Base-by-base conservation (phyloP, 2,888 invertebrate genomes). In the Carabus problematicus region DNA sequence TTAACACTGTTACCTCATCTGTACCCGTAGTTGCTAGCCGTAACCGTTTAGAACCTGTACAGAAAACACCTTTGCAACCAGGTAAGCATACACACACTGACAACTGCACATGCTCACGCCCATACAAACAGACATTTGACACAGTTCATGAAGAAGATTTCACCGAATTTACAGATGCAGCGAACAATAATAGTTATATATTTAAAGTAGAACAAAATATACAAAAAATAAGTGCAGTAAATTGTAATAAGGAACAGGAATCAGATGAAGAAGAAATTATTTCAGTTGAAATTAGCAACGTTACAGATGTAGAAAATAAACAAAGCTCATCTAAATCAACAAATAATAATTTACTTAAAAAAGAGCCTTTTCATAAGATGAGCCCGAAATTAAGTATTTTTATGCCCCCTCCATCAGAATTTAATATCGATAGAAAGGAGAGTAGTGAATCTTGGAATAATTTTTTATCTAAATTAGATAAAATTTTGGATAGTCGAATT, bases 391-490 rank as follows among this genome's bases (percentile, higher is more conserved):
- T 82, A 12, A 81, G 80, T 58, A 79, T 81, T 64, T 72, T 81
- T 29, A 78, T 81, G 70, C 81, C 81, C 4, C 73, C 75, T 3
- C 81, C 81, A 0, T 81, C 81, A 0, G 78, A 79, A 1, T 79
- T 79, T 9, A 62, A 80, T 16, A 79, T 82, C 16, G 80, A 78
- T 70, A 76, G 82, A 41, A 75, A 79, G 54, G 81, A 82, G 58
- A 81, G 82, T 6, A 82, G 80, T 70, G 82, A 84, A 60, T 84
- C 82, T 71, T 85, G 85, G 85, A 82, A 83, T 71, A 77, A 79
- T 54, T 86, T 86, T 74, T 75, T 86, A 42, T 72, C 78, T 1
- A 82, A 84, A 71, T 76, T 86, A 41, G 84, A 85, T 72, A 80
- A 81, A 18, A 84, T 86, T 70, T 79, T 85, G 62, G 82, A 83